phyloP scores from a whole-genome alignment of 2,888 invertebrate genomes.

The Bombyx huttoni region DNA sequence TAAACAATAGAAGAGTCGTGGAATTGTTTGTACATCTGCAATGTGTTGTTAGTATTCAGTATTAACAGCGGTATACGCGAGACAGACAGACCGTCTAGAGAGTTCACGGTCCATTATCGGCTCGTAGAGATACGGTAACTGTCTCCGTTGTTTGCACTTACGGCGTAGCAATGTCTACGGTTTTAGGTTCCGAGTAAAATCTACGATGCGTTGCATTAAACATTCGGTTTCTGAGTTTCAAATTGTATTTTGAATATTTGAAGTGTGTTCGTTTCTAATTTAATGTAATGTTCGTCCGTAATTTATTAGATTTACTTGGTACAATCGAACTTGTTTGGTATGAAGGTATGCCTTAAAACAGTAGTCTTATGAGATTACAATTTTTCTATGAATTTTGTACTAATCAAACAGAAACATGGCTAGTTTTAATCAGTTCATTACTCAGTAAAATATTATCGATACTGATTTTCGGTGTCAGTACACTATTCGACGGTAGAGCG shows the following conservation, averaged over 20 bases:
- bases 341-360: too few relatives aligned
- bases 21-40: not conserved
- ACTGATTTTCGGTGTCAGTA: too few relatives aligned
- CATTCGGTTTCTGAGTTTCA: conserved; percentile 14
- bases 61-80: conserved; percentile 3
- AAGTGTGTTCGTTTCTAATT: conserved; percentile 16
- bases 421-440: too few relatives aligned
- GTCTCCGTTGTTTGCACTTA: conserved; percentile 49
- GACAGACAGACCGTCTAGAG: conserved; percentile 46
- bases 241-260: conserved; percentile 15
- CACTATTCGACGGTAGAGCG: too few relatives aligned
- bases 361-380: too few relatives aligned
- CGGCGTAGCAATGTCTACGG: conserved; percentile 18
- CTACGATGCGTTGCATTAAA: conserved; percentile 14
- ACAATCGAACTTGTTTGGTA: too few relatives aligned
- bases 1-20: too few relatives aligned
- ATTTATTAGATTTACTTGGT: too few relatives aligned
- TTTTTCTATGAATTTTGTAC: too few relatives aligned
- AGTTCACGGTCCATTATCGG: conserved; percentile 61
- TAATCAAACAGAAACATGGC: too few relatives aligned
- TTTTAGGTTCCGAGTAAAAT: conserved; percentile 29
- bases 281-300: not conserved
- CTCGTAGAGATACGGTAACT: conserved; percentile 45
- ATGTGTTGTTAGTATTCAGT: not conserved
- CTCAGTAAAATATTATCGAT: too few relatives aligned